Evolutionary conservation across 2,113 vertebrate species (phyloP).

Genomic region (Brienomyrus longianalis): DNA sequence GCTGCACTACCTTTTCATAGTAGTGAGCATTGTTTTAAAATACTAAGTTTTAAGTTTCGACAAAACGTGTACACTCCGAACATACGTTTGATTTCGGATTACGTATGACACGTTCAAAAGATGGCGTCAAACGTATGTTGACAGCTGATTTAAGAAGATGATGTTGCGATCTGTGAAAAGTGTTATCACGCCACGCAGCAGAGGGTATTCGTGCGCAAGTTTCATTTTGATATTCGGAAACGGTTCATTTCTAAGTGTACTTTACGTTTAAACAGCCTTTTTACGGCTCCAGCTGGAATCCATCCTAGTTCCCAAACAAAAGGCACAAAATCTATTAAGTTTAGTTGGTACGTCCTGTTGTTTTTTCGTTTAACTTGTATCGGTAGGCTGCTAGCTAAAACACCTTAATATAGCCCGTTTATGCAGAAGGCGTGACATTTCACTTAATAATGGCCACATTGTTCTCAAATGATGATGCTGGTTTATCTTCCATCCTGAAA

Average conservation of each 20-base stretch:
- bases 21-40: too few species aligned
- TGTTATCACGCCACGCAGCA: not conserved
- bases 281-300: not conserved
- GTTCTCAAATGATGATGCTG: not conserved
- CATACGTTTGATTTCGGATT: not conserved
- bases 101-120: not conserved
- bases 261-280: not conserved
- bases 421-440: not conserved
- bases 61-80: not conserved
- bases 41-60: too few species aligned
- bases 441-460: not conserved
- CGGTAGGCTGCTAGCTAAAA: not conserved
- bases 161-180: not conserved
- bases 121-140: slow-evolving; percentile 1
- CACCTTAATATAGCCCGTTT: not conserved
- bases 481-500: not conserved
- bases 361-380: not conserved
- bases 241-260: not conserved
- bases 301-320: not conserved
- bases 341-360: not conserved
- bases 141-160: not conserved
- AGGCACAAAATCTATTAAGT: not conserved
- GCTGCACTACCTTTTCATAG: too few species aligned
- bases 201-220: not conserved
- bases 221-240: not conserved